phyloP scores from a whole-genome alignment of 2,113 vertebrate species.

The Neopipo cinnamomea region DNA sequence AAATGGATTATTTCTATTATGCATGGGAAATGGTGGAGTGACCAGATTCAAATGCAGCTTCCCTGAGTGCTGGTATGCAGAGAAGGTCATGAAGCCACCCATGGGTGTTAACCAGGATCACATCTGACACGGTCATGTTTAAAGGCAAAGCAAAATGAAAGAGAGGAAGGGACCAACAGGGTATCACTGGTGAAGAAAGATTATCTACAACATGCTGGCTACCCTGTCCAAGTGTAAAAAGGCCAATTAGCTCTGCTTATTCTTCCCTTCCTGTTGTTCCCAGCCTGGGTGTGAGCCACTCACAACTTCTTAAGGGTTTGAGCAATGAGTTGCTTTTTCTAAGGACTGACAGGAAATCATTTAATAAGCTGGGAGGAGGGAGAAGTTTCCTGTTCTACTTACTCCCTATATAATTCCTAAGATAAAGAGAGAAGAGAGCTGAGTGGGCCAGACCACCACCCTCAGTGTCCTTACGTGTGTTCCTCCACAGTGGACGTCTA shows the following conservation, averaged over 20 bases:
- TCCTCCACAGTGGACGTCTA: background rate
- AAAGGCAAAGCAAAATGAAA: slow-evolving; percentile 40
- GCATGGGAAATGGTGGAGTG: background rate
- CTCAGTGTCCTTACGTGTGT: accelerated
- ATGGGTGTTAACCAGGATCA: background rate
- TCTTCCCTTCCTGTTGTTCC: slow-evolving; percentile 78
- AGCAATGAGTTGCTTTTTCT: slow-evolving; percentile 57
- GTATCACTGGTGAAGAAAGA: background rate
- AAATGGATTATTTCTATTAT: background rate
- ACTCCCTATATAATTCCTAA: background rate
- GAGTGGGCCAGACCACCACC: background rate
- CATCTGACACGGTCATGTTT: slow-evolving; percentile 25
- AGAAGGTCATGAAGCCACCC: background rate
- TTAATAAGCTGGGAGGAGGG: slow-evolving; percentile 66
- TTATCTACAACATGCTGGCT: slow-evolving; percentile 51
- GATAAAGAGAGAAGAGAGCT: background rate
- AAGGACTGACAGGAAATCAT: slow-evolving; percentile 76
- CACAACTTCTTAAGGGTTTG: slow-evolving; percentile 59
- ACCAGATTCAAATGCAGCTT: background rate
- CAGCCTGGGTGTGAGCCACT: slow-evolving; percentile 51
- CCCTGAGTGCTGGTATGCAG: background rate
- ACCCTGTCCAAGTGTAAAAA: slow-evolving; percentile 44
- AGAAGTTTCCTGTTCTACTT: slow-evolving; percentile 44
- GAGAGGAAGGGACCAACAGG: slow-evolving; percentile 33
- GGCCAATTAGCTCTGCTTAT: slow-evolving; percentile 75